These are phyloP conservation scores for Fragariocoptes setiger DNA, from an alignment of 1,140 invertebrate genomes.

Conservation along the genomic window DNA sequence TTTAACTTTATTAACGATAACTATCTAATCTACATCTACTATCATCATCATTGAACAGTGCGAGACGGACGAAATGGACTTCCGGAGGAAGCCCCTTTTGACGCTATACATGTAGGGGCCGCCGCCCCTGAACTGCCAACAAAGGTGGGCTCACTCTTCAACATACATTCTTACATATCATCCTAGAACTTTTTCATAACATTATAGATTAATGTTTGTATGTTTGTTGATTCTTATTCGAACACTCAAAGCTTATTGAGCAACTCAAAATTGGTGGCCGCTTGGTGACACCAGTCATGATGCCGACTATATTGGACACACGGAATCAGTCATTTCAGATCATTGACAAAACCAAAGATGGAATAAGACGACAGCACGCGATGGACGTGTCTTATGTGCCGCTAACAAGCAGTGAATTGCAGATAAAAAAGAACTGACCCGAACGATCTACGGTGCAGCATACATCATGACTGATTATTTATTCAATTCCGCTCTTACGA, in stretches of 20 bases:
- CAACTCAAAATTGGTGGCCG: conserved; percentile 49
- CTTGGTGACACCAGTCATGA: conserved; percentile 69
- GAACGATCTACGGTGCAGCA: no score
- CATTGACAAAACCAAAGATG: no score
- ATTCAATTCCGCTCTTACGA: no score
- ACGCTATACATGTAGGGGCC: conserved; percentile 77
- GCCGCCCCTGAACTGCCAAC: conserved; percentile 43
- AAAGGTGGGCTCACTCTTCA: conserved; percentile 21
- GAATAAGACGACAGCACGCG: no score
- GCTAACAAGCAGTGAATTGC: no score
- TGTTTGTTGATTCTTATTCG: not conserved
- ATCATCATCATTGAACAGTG: conserved; percentile 19
- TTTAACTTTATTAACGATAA: not conserved
- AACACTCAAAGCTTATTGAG: conserved; percentile 24
- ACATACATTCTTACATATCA: conserved; percentile 4
- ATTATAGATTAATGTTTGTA: conserved; percentile 3
- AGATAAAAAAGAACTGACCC: no score
- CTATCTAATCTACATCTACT: not conserved
- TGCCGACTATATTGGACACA: no score
- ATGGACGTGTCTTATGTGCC: no score
- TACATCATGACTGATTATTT: no score
- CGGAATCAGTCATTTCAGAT: no score
- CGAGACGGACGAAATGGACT: conserved; percentile 57
- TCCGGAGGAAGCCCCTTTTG: conserved; percentile 36
- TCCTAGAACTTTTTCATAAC: conserved; percentile 1